phyloP scores from a whole-genome alignment of 2,797 vertebrate genomes.

The Anisognathus igniventris region DNA sequence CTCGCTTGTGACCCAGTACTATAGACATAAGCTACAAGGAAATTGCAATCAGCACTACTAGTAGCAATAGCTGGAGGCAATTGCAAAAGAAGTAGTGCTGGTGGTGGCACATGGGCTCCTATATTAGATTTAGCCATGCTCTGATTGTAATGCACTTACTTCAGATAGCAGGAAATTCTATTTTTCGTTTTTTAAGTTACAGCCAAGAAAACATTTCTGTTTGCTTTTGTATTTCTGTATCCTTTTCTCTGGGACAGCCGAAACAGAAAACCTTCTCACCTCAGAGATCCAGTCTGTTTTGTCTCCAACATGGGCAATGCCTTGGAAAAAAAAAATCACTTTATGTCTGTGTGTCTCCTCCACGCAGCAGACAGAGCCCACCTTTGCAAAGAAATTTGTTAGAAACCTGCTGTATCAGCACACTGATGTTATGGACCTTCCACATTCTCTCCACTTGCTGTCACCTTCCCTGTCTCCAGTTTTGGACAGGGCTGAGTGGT shows the following conservation, averaged over 20 bases:
- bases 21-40: constrained; percentile 48
- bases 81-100: constrained; percentile 31
- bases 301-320: neutral
- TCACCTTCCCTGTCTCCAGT: neutral
- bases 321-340: neutral
- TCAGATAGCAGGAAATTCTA: neutral
- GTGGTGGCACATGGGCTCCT: constrained; percentile 3
- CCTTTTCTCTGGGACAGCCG: neutral
- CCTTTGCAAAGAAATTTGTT: neutral
- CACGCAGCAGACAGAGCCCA: neutral
- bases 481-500: neutral
- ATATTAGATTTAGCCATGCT: constrained; percentile 9
- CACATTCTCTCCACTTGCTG: neutral
- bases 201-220: neutral
- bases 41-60: constrained; percentile 57
- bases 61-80: constrained; percentile 66
- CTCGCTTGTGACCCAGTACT: constrained; percentile 28
- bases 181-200: neutral
- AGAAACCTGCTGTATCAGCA: neutral
- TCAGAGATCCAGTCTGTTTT: neutral
- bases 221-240: neutral
- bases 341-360: neutral
- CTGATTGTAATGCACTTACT: neutral
- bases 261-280: neutral
- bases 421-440: neutral